Conservation (phyloP, 1,140 invertebrate species). For the Drosophila neocordata region DNA sequence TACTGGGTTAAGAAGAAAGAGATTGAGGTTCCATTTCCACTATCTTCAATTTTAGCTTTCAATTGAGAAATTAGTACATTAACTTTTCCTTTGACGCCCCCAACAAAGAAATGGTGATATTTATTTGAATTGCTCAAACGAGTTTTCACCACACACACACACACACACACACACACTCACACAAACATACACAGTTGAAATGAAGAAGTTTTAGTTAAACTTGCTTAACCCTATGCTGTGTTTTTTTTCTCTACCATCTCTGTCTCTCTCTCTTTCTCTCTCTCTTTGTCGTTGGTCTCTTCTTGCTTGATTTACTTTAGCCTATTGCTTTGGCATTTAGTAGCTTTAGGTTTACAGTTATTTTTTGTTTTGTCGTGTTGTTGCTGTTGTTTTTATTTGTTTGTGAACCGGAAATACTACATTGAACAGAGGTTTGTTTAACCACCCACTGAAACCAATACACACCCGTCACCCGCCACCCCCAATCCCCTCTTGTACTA, state of each 20-base stretch:
- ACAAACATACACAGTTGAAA: conserved; percentile 37
- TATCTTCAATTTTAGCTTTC: conserved; percentile 46
- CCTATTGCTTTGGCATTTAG: conserved; percentile 77
- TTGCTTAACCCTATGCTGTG: conserved; percentile 39
- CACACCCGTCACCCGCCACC: conserved; percentile 11
- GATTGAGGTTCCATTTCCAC: neutral
- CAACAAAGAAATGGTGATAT: conserved; percentile 72
- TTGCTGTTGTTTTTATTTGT: conserved; percentile 23
- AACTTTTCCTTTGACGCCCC: conserved; percentile 73
- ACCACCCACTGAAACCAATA: no score
- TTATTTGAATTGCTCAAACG: conserved; percentile 77
- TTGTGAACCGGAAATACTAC: conserved; percentile 72
- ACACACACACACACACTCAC: conserved; percentile 34
- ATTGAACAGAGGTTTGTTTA: conserved; percentile 56
- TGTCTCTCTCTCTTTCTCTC: neutral
- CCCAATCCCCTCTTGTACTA: conserved; percentile 24
- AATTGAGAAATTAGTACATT: conserved; percentile 79
- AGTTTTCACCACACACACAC: conserved; percentile 50
- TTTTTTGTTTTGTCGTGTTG: conserved; percentile 17
- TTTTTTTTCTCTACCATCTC: neutral
- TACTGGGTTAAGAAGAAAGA: neutral
- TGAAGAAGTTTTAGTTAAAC: conserved; percentile 68
- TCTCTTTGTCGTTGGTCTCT: neutral
- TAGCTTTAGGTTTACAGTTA: conserved; percentile 71
- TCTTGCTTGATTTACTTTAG: conserved; percentile 74